Conservation (phyloP, 2,888 invertebrate genomes). For the Ochlodes sylvanus region DNA sequence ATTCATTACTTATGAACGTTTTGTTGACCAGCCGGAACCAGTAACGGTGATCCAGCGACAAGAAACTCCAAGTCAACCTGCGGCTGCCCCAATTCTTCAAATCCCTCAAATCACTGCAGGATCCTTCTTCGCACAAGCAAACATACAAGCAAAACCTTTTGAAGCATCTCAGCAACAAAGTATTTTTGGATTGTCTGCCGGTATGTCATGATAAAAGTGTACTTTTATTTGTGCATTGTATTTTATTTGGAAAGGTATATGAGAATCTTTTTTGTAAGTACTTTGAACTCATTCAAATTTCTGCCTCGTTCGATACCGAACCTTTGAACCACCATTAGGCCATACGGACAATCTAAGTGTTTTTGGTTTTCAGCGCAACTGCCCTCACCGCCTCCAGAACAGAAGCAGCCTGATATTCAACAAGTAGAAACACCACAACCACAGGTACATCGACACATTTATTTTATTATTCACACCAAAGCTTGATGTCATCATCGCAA, state of each 20-base stretch:
- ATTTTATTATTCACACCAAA: neutral
- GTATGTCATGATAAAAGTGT: neutral
- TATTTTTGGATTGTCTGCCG: conserved; percentile 10
- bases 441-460: conserved; percentile 31
- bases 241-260: too few relatives aligned
- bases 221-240: too few relatives aligned
- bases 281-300: too few relatives aligned
- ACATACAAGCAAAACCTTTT: conserved; percentile 36
- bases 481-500: neutral
- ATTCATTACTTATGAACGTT: too few relatives aligned
- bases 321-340: too few relatives aligned
- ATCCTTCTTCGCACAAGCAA: conserved; percentile 29
- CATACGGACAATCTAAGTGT: too few relatives aligned
- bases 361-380: conserved; percentile 15
- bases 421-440: conserved; percentile 16
- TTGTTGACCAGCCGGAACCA: conserved; percentile 1
- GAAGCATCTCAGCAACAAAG: conserved; percentile 23
- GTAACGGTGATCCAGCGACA: conserved; percentile 10
- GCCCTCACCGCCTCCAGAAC: conserved; percentile 6
- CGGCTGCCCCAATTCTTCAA: conserved; percentile 41
- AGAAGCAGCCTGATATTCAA: conserved; percentile 12
- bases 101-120: conserved; percentile 26
- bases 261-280: too few relatives aligned
- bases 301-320: too few relatives aligned
- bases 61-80: conserved; percentile 41